Conservation (phyloP, 2,113 vertebrate genomes). For the Mionectes macconnelli region DNA sequence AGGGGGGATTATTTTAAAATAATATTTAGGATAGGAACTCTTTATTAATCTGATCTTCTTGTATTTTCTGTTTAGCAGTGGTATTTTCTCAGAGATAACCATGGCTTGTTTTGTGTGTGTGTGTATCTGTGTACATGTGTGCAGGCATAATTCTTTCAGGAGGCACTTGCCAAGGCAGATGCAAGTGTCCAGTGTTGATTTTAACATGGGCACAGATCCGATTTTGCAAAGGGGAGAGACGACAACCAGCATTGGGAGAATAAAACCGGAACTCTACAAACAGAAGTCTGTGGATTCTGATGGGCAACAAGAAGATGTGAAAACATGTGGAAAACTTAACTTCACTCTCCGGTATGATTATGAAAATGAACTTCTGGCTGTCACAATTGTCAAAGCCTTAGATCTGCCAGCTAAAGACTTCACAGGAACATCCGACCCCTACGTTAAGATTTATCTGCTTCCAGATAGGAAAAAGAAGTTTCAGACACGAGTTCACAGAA, state of each 20-base stretch:
- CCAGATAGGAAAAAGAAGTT: conserved; percentile 98
- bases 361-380: conserved; percentile 90
- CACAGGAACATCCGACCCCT: conserved; percentile 94
- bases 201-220: conserved; percentile 83
- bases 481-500: conserved; percentile 96
- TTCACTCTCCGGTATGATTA: conserved; percentile 92
- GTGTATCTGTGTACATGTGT: conserved; percentile 13
- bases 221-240: conserved; percentile 87
- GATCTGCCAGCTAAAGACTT: conserved; percentile 97
- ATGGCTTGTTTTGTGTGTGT: background rate
- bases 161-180: conserved; percentile 95
- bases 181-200: conserved; percentile 95
- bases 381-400: conserved; percentile 91
- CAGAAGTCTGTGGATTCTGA: conserved; percentile 97
- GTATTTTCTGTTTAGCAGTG: background rate
- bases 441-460: conserved; percentile 97
- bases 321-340: conserved; percentile 94
- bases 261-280: conserved; percentile 98
- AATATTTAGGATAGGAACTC: background rate
- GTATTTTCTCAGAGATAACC: conserved; percentile 18
- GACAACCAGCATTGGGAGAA: conserved; percentile 92
- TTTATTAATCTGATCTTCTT: background rate
- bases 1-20: background rate
- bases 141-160: conserved; percentile 96
- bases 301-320: conserved; percentile 82